These are phyloP conservation scores for Chaetogeoica ovagalla DNA, from an alignment of 2,888 invertebrate genomes.

Conservation along the genomic window DNA sequence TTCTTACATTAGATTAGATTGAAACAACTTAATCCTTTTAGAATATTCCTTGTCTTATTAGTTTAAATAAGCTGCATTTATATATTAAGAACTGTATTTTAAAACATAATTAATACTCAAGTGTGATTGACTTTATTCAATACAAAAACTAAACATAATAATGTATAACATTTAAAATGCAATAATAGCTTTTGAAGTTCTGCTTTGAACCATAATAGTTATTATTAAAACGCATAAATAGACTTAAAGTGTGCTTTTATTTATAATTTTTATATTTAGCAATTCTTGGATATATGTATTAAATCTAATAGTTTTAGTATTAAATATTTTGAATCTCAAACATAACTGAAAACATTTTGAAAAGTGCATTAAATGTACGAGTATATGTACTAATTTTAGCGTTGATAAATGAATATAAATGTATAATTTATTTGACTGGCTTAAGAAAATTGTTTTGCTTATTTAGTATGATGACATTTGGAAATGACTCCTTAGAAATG, in stretches of 20 bases:
- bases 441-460: slow-evolving; percentile 50
- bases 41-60: slow-evolving; percentile 23
- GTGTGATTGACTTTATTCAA: slow-evolving; percentile 21
- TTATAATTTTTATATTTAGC: slow-evolving; percentile 13
- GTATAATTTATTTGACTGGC: slow-evolving; percentile 38
- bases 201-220: slow-evolving; percentile 8
- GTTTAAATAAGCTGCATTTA: slow-evolving; percentile 29
- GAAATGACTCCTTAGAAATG: slow-evolving; percentile 52
- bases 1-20: slow-evolving; percentile 19
- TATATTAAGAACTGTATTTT: slow-evolving; percentile 34
- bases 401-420: slow-evolving; percentile 23
- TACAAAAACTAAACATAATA: slow-evolving; percentile 8
- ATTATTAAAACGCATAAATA: neutral
- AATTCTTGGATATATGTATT: neutral
- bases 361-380: slow-evolving; percentile 18
- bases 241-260: slow-evolving; percentile 6
- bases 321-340: slow-evolving; percentile 33
- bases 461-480: slow-evolving; percentile 53
- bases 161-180: neutral
- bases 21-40: slow-evolving; percentile 7
- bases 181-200: slow-evolving; percentile 11
- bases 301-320: neutral
- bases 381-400: slow-evolving; percentile 24
- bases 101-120: slow-evolving; percentile 16
- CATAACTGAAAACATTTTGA: slow-evolving; percentile 14